These are phyloP conservation scores for Pantala flavescens DNA, from an alignment of 1,140 invertebrate species.

Conservation along the genomic window DNA sequence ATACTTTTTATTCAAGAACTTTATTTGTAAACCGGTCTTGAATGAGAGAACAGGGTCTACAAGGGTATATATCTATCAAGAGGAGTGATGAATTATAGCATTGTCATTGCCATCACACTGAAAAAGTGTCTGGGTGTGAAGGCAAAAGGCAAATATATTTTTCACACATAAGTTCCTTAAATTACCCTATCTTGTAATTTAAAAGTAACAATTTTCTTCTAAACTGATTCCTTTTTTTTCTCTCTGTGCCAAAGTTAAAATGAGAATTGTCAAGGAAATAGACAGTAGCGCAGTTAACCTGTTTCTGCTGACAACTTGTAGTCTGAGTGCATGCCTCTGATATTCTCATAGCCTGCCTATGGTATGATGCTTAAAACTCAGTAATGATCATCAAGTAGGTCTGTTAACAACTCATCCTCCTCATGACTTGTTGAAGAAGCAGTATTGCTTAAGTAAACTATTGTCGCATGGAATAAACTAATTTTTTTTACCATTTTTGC, in stretches of 20 bases:
- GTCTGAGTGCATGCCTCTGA: neutral
- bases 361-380: neutral
- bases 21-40: conserved; percentile 6
- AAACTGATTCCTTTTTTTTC: neutral
- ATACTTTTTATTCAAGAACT: neutral
- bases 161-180: neutral
- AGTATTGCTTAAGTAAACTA: neutral
- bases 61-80: conserved; percentile 1
- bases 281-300: neutral
- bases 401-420: neutral
- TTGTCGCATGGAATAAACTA: neutral
- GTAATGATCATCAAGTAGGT: neutral
- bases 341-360: neutral
- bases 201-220: neutral
- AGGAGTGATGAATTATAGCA: conserved; percentile 2
- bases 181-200: neutral
- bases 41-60: conserved; percentile 8
- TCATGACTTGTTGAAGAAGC: neutral
- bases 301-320: neutral
- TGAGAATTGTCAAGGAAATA: neutral
- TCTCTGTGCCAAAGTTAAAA: neutral
- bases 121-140: neutral
- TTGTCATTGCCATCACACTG: neutral
- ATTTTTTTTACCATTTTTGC: neutral
- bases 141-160: conserved; percentile 2